A percentile compares a stretch with the other conserved stretches of the same genome.
phyloP scores from a whole-genome alignment of 2,888 invertebrate genomes.

The Erynnis tages region DNA sequence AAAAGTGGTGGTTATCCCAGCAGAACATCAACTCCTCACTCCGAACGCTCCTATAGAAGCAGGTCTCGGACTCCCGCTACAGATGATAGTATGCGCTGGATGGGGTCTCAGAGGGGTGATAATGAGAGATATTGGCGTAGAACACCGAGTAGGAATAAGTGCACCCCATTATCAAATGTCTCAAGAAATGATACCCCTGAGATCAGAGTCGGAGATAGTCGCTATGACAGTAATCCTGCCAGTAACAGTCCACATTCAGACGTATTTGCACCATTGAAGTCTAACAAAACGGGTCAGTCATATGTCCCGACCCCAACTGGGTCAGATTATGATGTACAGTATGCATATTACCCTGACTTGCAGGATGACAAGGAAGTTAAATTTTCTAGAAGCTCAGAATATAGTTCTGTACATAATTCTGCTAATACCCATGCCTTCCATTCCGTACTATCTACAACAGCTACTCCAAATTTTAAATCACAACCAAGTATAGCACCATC shows the following conservation, averaged over 20 bases:
- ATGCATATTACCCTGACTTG: conserved; percentile 60
- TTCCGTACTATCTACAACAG: conserved; percentile 47
- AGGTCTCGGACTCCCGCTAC: conserved; percentile 63
- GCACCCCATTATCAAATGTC: conserved; percentile 47
- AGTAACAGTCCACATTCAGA: conserved; percentile 46
- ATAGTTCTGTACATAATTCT: conserved; percentile 53
- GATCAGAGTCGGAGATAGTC: conserved; percentile 54
- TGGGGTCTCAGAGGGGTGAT: conserved; percentile 52
- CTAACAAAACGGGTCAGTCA: conserved; percentile 61
- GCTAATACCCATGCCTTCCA: conserved; percentile 55
- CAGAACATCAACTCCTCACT: conserved; percentile 67
- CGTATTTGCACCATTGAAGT: conserved; percentile 52
- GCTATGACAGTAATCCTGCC: conserved; percentile 55
- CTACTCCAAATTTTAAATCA: conserved; percentile 49
- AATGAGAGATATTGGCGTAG: conserved; percentile 69
- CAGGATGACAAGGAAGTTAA: conserved; percentile 69
- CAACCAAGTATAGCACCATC: conserved; percentile 45
- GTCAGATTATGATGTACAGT: conserved; percentile 60
- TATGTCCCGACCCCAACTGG: conserved; percentile 41
- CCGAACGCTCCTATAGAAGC: conserved; percentile 68
- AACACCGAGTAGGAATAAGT: conserved; percentile 62
- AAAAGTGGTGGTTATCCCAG: conserved; percentile 65
- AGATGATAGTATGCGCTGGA: conserved; percentile 62
- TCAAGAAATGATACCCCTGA: conserved; percentile 61
- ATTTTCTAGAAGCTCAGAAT: conserved; percentile 70